Evolutionary conservation across 1,140 invertebrate species (phyloP).

Genomic region (Leptinotarsa undecemlineata): DNA sequence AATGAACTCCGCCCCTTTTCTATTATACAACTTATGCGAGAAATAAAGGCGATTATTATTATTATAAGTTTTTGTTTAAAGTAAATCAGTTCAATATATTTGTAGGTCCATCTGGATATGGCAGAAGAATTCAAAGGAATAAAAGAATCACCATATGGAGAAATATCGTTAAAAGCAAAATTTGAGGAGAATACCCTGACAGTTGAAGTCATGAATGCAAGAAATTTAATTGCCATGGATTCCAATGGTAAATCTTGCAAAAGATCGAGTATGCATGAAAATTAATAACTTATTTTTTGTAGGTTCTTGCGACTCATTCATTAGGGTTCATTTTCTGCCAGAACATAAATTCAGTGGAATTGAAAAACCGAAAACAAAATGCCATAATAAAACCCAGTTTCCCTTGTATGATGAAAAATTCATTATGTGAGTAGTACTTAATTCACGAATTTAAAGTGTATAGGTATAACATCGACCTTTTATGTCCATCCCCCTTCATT

Average conservation of each 20-base stretch:
- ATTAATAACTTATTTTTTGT: constrained; percentile 23
- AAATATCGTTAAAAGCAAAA: constrained; percentile 70
- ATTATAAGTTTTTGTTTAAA: no score
- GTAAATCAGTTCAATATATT: constrained; percentile 1
- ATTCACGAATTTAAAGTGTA: no score
- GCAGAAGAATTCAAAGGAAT: constrained; percentile 67
- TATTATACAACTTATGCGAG: no score
- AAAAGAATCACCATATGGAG: constrained; percentile 66
- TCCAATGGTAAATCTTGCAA: constrained; percentile 75
- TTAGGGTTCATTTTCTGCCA: constrained; percentile 83
- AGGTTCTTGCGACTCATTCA: constrained; percentile 82
- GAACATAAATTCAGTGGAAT: constrained; percentile 79
- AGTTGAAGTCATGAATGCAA: constrained; percentile 84
- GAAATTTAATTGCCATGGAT: constrained; percentile 86
- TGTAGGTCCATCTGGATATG: constrained; percentile 49
- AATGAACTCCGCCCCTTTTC: no score
- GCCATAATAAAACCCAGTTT: constrained; percentile 90
- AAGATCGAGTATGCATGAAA: constrained; percentile 26
- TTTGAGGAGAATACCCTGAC: constrained; percentile 68
- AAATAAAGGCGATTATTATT: no score
- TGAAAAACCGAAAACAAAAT: constrained; percentile 80
- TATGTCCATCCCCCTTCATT: no score
- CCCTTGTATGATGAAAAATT: constrained; percentile 94
- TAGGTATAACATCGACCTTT: no score
- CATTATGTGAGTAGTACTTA: constrained; percentile 73